Percentiles rank a stretch among this genome's conserved stretches.
phyloP scores from a whole-genome alignment of 2,888 invertebrate genomes.

The Cantharis nigra region DNA sequence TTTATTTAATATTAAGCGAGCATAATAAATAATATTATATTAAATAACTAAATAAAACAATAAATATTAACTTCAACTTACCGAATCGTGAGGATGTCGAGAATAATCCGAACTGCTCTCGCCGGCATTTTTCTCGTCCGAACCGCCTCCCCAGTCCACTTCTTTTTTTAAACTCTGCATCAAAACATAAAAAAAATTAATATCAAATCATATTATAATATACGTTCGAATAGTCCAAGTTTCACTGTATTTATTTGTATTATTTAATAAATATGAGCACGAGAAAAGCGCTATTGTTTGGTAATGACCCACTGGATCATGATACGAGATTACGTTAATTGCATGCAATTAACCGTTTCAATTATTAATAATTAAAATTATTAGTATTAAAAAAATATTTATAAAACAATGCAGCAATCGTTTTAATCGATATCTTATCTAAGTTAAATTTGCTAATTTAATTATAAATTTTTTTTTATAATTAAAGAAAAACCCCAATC shows the following conservation, averaged over 20 bases:
- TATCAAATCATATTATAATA: not conserved
- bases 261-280: not conserved
- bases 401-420: not conserved
- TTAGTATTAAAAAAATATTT: not conserved
- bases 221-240: not conserved
- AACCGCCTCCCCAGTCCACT: constrained; percentile 80
- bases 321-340: not conserved
- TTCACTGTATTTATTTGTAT: not conserved
- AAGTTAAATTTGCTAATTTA: not conserved
- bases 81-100: constrained; percentile 80
- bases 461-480: not conserved
- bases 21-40: not conserved
- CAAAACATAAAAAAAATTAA: constrained; percentile 15
- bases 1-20: constrained; percentile 8
- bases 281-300: not conserved
- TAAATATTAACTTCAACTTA: constrained; percentile 58
- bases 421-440: not conserved
- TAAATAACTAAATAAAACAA: constrained; percentile 42
- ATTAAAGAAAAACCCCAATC: not conserved
- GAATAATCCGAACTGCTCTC: constrained; percentile 77
- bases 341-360: not conserved
- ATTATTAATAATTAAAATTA: not conserved
- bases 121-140: constrained; percentile 77
- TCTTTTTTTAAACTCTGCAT: constrained; percentile 88
- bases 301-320: not conserved